Evolutionary conservation across 2,888 invertebrate genomes (phyloP).

Genomic region (Drosophila villosipedis): DNA sequence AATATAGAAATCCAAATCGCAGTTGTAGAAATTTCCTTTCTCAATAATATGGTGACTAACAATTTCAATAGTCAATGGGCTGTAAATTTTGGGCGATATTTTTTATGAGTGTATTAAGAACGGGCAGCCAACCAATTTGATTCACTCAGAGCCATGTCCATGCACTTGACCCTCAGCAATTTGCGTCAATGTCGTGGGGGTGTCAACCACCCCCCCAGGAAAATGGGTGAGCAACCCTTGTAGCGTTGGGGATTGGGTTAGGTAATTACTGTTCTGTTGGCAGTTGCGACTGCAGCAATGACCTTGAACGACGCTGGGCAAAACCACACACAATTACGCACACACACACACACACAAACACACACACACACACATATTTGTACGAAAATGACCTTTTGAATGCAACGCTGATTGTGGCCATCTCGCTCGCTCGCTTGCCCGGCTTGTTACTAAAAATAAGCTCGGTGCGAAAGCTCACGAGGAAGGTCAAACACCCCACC

Average conservation of each 20-base stretch:
- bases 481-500: constrained; percentile 74
- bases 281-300: constrained; percentile 55
- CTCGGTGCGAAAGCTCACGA: constrained; percentile 65
- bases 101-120: constrained; percentile 5
- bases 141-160: constrained; percentile 56
- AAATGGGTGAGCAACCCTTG: constrained; percentile 17
- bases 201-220: neutral
- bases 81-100: neutral
- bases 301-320: constrained; percentile 65
- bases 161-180: constrained; percentile 75
- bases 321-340: constrained; percentile 28
- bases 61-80: too few relatives aligned
- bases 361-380: constrained; percentile 18
- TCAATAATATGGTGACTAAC: neutral
- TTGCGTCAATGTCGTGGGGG: constrained; percentile 78
- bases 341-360: constrained; percentile 5
- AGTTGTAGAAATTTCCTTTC: neutral
- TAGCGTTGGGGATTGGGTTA: constrained; percentile 28
- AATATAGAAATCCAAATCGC: neutral
- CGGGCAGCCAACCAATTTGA: constrained; percentile 61
- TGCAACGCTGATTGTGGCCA: constrained; percentile 44
- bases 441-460: constrained; percentile 73
- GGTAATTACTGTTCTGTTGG: constrained; percentile 50
- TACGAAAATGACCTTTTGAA: constrained; percentile 70
- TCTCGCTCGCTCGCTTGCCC: constrained; percentile 11